Evolutionary conservation across 2,797 vertebrate species (phyloP).

Genomic region (Lacerta bilineata): DNA sequence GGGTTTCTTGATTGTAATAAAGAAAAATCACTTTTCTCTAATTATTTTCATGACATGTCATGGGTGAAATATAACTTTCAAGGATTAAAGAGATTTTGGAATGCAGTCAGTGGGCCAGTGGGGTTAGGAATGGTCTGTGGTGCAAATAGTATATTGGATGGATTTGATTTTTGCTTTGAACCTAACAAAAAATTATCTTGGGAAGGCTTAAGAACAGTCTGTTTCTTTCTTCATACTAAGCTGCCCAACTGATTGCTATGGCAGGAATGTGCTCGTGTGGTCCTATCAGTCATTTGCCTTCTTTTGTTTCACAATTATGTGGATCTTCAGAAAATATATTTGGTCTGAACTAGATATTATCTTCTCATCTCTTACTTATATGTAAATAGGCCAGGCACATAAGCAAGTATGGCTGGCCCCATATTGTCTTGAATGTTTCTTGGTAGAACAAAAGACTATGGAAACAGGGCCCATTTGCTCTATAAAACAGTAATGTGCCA

Average conservation of each 20-base stretch:
- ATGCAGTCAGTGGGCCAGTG: constrained; percentile 1
- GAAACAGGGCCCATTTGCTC: no score
- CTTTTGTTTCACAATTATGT: background rate
- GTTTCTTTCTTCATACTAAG: background rate
- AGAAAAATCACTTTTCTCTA: constrained; percentile 6
- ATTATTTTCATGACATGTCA: background rate
- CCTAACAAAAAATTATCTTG: background rate
- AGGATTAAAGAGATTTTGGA: constrained; percentile 15
- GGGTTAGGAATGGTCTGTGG: background rate
- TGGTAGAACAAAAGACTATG: background rate
- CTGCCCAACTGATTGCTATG: background rate
- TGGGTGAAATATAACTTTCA: background rate
- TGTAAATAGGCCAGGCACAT: background rate
- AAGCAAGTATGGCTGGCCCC: background rate
- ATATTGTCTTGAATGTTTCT: background rate
- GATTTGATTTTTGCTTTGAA: background rate
- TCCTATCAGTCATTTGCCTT: background rate
- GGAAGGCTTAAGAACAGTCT: background rate
- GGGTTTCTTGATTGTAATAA: constrained; percentile 39
- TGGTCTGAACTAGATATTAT: background rate
- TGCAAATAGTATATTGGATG: background rate
- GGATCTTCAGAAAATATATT: background rate
- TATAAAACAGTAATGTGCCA: no score
- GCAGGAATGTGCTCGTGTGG: background rate
- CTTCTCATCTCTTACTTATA: background rate